These are phyloP conservation scores for Tipula vernalis DNA, from an alignment of 2,888 invertebrate genomes.

Conservation along the genomic window DNA sequence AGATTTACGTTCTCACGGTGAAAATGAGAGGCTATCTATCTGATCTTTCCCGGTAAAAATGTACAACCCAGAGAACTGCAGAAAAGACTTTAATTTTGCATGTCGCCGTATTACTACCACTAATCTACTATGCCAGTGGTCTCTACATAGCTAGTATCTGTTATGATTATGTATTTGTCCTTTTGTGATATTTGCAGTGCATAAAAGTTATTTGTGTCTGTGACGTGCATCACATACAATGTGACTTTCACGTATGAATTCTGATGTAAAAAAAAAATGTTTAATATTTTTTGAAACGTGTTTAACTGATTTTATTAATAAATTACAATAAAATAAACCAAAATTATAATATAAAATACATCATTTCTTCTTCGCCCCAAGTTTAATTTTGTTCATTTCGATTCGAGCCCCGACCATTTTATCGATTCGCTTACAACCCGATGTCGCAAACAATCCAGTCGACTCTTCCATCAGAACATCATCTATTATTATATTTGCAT, in stretches of 20 bases:
- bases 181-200: too few species aligned
- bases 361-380: not conserved
- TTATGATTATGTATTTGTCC: too few species aligned
- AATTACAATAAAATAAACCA: not conserved
- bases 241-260: too few species aligned
- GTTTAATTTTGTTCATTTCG: not conserved
- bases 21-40: too few species aligned
- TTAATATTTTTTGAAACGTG: not conserved
- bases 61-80: too few species aligned
- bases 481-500: conserved; percentile 21
- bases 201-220: too few species aligned
- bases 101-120: too few species aligned
- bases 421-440: conserved; percentile 83
- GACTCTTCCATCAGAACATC: conserved; percentile 57
- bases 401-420: conserved; percentile 48
- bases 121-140: too few species aligned
- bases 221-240: not conserved
- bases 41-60: too few species aligned
- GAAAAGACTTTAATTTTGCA: too few species aligned
- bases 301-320: not conserved
- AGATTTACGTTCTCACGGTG: too few species aligned
- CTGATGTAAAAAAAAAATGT: not conserved
- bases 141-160: too few species aligned
- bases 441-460: conserved; percentile 59
- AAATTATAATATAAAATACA: not conserved